Percentiles rank a stretch among this genome's conserved stretches.
phyloP scores from a whole-genome alignment of 2,113 vertebrate species.

The Dendropsophus ebraccatus region DNA sequence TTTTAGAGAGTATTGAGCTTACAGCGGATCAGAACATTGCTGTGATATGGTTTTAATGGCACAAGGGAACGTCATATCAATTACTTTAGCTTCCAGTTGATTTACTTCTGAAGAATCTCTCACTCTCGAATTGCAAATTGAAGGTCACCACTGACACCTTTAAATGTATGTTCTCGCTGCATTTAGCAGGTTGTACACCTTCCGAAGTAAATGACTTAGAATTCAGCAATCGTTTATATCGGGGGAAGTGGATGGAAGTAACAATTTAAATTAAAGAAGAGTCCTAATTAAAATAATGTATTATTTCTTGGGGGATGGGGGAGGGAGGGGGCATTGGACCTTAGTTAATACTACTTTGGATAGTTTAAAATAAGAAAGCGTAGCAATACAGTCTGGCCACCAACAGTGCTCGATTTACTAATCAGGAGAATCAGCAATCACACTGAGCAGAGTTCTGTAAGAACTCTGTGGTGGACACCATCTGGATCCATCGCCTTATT shows the following conservation, averaged over 20 bases:
- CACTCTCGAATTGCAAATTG: constrained; percentile 53
- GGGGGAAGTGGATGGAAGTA: neutral
- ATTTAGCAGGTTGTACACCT: constrained; percentile 36
- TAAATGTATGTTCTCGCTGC: constrained; percentile 25
- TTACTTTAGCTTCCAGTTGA: constrained; percentile 56
- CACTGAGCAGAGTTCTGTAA: no score
- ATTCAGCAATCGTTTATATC: neutral
- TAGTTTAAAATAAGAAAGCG: neutral
- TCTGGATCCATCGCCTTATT: no score
- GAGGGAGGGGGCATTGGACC: no score
- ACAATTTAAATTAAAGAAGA: neutral
- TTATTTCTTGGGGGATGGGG: no score
- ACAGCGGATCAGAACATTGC: constrained; percentile 40
- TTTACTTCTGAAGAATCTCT: constrained; percentile 57
- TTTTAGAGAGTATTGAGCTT: constrained; percentile 36
- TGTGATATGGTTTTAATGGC: constrained; percentile 50
- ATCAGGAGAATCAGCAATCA: no score
- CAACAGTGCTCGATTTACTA: no score
- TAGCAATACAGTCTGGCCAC: no score
- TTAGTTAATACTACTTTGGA: neutral
- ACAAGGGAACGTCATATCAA: constrained; percentile 54
- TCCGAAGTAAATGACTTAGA: neutral
- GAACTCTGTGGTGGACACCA: no score
- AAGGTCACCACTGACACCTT: constrained; percentile 48
- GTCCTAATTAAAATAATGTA: no score